Base-by-base conservation (phyloP, 1,140 invertebrate genomes). In the Drusus annulatus region DNA sequence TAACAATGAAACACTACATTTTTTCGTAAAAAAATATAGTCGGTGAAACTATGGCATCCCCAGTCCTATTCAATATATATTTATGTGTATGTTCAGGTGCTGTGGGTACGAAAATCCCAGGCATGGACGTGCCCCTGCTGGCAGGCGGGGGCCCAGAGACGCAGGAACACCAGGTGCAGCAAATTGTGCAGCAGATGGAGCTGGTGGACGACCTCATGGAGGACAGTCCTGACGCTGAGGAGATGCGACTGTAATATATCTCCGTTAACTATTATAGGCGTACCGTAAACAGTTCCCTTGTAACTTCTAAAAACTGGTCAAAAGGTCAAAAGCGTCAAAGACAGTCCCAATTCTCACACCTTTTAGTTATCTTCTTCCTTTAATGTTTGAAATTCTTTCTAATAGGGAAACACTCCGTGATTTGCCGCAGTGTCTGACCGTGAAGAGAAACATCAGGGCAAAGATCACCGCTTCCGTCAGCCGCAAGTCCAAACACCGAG, bases 101-200 rank as follows among this genome's bases (percentile, higher is more conserved):
- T n/a, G 28, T 82, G 17, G 75, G 81, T 13, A 68, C 16, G 4
- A 80, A 78, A n/a, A 71, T 73, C 15, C 51, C 74, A 8, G 76
- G 69, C 17, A 45, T 62, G 21, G 78, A 80, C 60, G 50, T 52
- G 23, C 19, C 68, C 2, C 50, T 56, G 1, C 65, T 80, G 68
- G 25, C 50, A 1, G 68, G 78, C 36, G 78, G 78, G 58, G 17
- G 45, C n/a, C 17, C 78, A 28, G 23, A 21, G 36, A 77, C 68
- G 45, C 56, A 79, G 36, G 90, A 89, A 5, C 83, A 84, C 76
- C 88, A 88, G 75, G 87, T 89, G 5, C 87, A 91, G 54, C 87
- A 90, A 80, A 93, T 94, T 80, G 91, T 91, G 2, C 86, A 88
- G 23, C 90, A 91, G 84, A 91, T 93, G 86, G 91, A 93, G 83